Evolutionary conservation across 2,888 invertebrate genomes (phyloP), one percentile per base, ranked within the genome.

Genomic region (Bimastos eiseni): DNA sequence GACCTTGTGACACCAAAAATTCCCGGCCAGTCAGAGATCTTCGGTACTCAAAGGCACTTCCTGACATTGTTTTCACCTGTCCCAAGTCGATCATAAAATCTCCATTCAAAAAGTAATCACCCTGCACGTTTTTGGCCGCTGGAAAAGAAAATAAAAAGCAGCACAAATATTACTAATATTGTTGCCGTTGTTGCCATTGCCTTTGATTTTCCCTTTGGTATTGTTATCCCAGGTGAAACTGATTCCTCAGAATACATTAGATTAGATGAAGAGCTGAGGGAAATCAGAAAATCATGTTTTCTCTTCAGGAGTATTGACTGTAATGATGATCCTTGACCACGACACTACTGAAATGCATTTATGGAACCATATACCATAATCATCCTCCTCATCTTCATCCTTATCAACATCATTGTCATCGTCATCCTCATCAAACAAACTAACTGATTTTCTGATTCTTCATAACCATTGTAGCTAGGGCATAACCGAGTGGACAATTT

Each of bases 21-120:
- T 86, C 86, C 86, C 21, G 34, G 34, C 86, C 86, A 86, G 36
- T 36, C 21, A 34, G 34, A 34, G 86, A 86, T 24, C 86, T 86
- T 24, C 36, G 34, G 86, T 86, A 86, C 86, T 86, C 36, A 86
- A 86, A 86, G 37, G 36, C 86, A 36, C 34, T 86, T 86, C 86
- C 86, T 36, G 86, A 30, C 36, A 86, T 86, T 86, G 37, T 24
- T 17, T 86, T 86, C 24, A 37, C 11, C 86, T 86, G 86, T 21
- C 86, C 37, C 6, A 36, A n/a, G 37, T 86, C 86, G 34, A 86
- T 86, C 86, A 33, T 86, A 86, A 86, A 37, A 36, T 86, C 86
- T 86, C 86, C 86, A 36, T 86, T 86, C 86, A 86, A 24, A 37
- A 86, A 86, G 37, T 86, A 86, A 36, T 36, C 86, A 37, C 86